Evolutionary conservation across 2,888 invertebrate species (phyloP).

Genomic region (Coelinius sp.): DNA sequence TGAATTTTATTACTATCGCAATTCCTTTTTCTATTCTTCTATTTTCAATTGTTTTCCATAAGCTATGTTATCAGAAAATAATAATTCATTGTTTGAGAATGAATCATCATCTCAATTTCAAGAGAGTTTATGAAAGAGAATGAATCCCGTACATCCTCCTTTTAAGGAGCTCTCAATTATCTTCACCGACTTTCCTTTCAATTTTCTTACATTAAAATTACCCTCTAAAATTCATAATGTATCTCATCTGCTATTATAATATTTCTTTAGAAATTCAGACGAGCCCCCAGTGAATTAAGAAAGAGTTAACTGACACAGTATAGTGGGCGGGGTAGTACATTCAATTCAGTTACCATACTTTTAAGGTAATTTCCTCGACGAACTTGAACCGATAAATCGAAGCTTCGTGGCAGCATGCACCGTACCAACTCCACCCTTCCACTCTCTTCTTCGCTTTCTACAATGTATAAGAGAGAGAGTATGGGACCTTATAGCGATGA

Average conservation of each 20-base stretch:
- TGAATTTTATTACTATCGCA: constrained; percentile 23
- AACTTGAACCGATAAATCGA: constrained; percentile 27
- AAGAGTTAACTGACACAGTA: constrained; percentile 6
- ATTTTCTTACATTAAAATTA: not conserved
- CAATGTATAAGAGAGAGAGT: constrained; percentile 10
- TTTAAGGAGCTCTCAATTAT: not conserved
- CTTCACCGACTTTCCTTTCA: not conserved
- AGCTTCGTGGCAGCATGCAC: constrained; percentile 8
- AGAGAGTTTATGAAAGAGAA: not conserved
- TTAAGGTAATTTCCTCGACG: constrained; percentile 25
- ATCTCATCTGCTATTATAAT: constrained; percentile 14
- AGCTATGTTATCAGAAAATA: too few relatives aligned
- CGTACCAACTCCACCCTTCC: not conserved
- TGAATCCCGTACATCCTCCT: not conserved
- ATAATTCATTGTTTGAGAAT: too few relatives aligned
- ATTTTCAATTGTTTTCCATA: not conserved
- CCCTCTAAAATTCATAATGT: constrained; percentile 5
- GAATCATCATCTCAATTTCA: not conserved
- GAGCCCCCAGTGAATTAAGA: constrained; percentile 8
- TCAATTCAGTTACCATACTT: constrained; percentile 26
- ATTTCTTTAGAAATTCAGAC: constrained; percentile 8
- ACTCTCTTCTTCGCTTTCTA: not conserved
- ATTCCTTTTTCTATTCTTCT: not conserved
- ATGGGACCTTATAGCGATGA: constrained; percentile 26
- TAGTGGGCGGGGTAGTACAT: not conserved